Evolutionary conservation across 2,113 vertebrate genomes (phyloP), one percentile per base, ranked within the genome.

Genomic region (Microcebus griseorufus): DNA sequence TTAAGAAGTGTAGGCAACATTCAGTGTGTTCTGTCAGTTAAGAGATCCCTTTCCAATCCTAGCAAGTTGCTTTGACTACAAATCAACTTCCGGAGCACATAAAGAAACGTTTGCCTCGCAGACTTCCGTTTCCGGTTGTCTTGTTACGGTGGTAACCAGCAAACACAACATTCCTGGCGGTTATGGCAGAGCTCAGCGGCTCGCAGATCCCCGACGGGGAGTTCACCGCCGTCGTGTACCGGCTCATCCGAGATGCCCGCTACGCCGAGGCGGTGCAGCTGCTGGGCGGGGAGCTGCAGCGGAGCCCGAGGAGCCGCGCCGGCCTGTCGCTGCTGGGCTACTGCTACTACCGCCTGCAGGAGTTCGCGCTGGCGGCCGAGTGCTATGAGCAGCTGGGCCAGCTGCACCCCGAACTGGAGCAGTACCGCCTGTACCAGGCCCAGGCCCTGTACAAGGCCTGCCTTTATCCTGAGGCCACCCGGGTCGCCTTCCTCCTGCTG

Each of bases 301-400:
- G 99, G 94, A 99, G 99, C 96, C 97, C 98, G 0, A 99, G 99
- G 98, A 99, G 99, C 80, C 98, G 99, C 94, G 99, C 99, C 0
- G 99, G 99, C 4, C 98, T 99, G 29, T 99, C 99, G 42, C 99
- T 99, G 69, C 98, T 99, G 93, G 99, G 99, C 80, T 99, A 99
- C 98, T 99, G 99, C 98, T 99, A 99, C 98, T 99, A 99, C 96
- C 99, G 99, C 98, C 98, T 99, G 97, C 99, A 99, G 99, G 99
- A 99, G 97, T 99, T 99, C 97, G 97, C 96, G 88, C 99, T 98
- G 92, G 99, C 99, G 3, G 99, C 99, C 3, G 99, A 99, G 92
- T 99, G 99, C 98, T 99, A 99, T 85, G 99, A 99, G 98, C 99
- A 99, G 98, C 99, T 99, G 95, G 96, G 97, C 34, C 99, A 99